Evolutionary conservation across 2,888 invertebrate species (phyloP), one percentile per base, ranked within the genome.

Genomic region (Amblyjoppa fuscipennis): DNA sequence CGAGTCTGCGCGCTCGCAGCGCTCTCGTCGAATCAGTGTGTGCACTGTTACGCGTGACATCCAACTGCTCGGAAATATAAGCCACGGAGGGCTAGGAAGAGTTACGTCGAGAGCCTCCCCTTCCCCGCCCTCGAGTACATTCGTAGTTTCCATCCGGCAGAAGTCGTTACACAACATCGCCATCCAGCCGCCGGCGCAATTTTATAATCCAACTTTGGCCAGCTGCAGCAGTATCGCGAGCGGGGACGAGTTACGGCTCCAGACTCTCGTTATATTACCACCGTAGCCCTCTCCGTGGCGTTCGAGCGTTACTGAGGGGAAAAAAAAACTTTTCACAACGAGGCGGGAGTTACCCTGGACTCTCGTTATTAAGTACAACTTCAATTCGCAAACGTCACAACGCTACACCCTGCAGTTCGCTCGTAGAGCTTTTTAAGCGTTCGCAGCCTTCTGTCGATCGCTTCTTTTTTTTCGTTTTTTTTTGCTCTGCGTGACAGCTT

Each of bases 181-280:
- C 71, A n/a, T 45, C 74, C 74, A 61, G 34, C 68, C 74, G 64
- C 68, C 38, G 80, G 82, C 83, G 81, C 80, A 80, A 86, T 87
- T 87, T 88, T 85, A 88, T 86, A 87, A 88, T 87, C 86, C 84
- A 88, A 88, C 85, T 88, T 88, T 85, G 83, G 85, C 83, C 77
- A 81, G 85, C 86, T 86, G 68, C 81, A 74, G 76, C 20, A 7
- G 74, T 77, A 68, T 77, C 69, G 73, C 51, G 51, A 81, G 69
- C 69, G 74, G 80, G 83, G 81, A 75, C 83, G 78, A 83, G 74
- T 83, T 83, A 77, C 53, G 73, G 71, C 66, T 25, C 77, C 41
- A 38, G 45, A 51, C 53, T 38, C 56, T 9, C 76, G 80, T 85
- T 69, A 82, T 85, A 81, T 83, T 77, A 69, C 85, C n/a, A 38